Percentiles rank a stretch among this genome's conserved stretches.
These are phyloP conservation scores for Drosophila hydei DNA, from an alignment of 1,140 invertebrate genomes.

Conservation along the genomic window DNA sequence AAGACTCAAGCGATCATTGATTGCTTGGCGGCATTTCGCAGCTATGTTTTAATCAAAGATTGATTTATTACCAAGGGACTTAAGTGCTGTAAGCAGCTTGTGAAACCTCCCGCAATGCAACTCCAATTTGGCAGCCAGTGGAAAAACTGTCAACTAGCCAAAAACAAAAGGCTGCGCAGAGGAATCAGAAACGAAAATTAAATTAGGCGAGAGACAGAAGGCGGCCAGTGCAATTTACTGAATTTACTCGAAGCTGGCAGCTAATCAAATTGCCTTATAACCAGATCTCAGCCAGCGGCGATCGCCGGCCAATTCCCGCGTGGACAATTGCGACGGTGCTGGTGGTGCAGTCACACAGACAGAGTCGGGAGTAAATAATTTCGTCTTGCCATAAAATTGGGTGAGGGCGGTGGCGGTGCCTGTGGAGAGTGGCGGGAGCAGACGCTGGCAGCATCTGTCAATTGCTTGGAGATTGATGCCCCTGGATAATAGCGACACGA, in stretches of 20 bases:
- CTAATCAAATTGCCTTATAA: slow-evolving; percentile 79
- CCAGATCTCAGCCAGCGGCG: slow-evolving; percentile 31
- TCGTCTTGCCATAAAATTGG: slow-evolving; percentile 74
- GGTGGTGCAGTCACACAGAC: slow-evolving; percentile 25
- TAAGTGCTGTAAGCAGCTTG: not conserved
- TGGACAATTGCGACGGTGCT: slow-evolving; percentile 65
- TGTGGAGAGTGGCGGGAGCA: slow-evolving; percentile 11
- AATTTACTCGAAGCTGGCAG: slow-evolving; percentile 50
- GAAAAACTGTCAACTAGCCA: slow-evolving; percentile 70
- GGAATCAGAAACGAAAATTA: slow-evolving; percentile 59
- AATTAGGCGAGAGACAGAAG: slow-evolving; percentile 72
- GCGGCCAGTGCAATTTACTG: slow-evolving; percentile 67
- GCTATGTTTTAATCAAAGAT: not conserved
- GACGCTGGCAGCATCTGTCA: slow-evolving; percentile 61
- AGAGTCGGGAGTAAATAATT: slow-evolving; percentile 69
- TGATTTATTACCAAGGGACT: slow-evolving; percentile 10
- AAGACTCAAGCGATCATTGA: not conserved
- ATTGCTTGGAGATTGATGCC: slow-evolving; percentile 77
- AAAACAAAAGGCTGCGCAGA: slow-evolving; percentile 20
- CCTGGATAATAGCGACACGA: slow-evolving; percentile 81
- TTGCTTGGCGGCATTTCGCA: not conserved
- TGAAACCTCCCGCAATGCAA: slow-evolving; percentile 32
- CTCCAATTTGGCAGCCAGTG: slow-evolving; percentile 38
- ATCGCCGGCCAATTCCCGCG: slow-evolving; percentile 70
- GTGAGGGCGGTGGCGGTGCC: slow-evolving; percentile 30